Conservation (phyloP, 2,797 vertebrate species). For the Odontamblyopus rebecca region DNA sequence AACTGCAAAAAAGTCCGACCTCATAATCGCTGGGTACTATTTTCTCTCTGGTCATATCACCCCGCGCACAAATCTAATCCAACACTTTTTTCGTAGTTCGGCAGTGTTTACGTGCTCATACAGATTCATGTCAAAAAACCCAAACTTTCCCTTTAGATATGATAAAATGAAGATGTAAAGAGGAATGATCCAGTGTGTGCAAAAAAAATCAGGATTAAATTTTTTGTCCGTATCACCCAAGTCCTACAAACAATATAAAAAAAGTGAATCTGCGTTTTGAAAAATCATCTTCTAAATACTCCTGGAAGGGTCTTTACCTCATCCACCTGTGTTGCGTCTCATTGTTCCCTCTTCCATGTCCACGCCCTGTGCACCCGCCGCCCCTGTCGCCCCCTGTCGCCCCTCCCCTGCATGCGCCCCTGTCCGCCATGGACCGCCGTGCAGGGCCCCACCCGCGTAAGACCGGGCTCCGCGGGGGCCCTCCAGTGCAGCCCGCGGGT, state of each 20-base stretch:
- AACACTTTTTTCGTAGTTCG: too few species aligned
- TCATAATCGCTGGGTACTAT: too few species aligned
- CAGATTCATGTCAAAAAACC: too few species aligned
- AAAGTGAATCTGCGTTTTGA: not conserved
- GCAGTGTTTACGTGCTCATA: too few species aligned
- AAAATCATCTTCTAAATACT: not conserved
- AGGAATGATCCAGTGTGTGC: too few species aligned
- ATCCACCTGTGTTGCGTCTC: slow-evolving; percentile 16
- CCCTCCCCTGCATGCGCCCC: slow-evolving; percentile 35
- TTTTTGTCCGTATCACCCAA: not conserved
- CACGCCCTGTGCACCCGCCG: slow-evolving; percentile 12
- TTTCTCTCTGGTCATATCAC: too few species aligned
- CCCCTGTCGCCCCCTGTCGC: slow-evolving; percentile 12
- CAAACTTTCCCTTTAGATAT: too few species aligned
- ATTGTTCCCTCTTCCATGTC: slow-evolving; percentile 36
- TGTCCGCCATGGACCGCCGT: not conserved
- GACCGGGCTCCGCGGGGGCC: slow-evolving; percentile 83
- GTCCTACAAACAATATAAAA: not conserved
- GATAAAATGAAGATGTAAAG: too few species aligned
- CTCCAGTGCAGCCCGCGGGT: slow-evolving; percentile 76
- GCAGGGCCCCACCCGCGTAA: slow-evolving; percentile 69
- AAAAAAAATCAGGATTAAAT: too few species aligned
- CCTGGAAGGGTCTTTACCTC: slow-evolving; percentile 1
- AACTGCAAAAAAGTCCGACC: too few species aligned
- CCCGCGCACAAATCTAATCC: too few species aligned